phyloP scores from a whole-genome alignment of 2,888 invertebrate species.

The Leucophenga maculata region DNA sequence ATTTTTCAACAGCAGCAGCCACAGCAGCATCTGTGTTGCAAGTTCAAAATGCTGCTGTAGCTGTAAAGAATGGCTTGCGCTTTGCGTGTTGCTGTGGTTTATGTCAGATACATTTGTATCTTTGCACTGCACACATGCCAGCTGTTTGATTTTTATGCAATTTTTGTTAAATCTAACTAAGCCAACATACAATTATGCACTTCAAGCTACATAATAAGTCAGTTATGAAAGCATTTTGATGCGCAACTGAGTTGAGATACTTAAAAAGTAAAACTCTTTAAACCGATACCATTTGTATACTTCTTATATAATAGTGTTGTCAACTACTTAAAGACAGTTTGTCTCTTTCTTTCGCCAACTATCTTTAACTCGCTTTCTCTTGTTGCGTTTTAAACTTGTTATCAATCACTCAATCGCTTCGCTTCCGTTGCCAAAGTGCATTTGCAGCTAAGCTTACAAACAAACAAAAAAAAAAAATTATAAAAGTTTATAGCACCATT shows the following conservation, averaged over 20 bases:
- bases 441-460: background rate
- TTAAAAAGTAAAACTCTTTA: too few species aligned
- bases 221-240: too few species aligned
- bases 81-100: conserved; percentile 27
- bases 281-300: too few species aligned
- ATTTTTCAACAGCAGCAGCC: too few species aligned
- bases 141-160: background rate
- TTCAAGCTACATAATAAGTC: too few species aligned
- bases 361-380: background rate
- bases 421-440: conserved; percentile 10
- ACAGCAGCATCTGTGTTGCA: background rate
- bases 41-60: background rate
- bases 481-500: background rate
- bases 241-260: too few species aligned
- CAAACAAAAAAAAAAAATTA: conserved; percentile 1
- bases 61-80: background rate
- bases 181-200: too few species aligned
- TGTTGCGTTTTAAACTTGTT: background rate
- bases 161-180: background rate
- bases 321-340: background rate
- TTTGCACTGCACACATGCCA: conserved; percentile 33
- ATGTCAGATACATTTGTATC: conserved; percentile 22
- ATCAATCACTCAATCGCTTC: conserved; percentile 9
- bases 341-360: background rate
- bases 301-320: too few species aligned